Evolutionary conservation across 2,888 invertebrate genomes (phyloP), one percentile per base, ranked within the genome.

Genomic region (Sarcophaga subvicina): DNA sequence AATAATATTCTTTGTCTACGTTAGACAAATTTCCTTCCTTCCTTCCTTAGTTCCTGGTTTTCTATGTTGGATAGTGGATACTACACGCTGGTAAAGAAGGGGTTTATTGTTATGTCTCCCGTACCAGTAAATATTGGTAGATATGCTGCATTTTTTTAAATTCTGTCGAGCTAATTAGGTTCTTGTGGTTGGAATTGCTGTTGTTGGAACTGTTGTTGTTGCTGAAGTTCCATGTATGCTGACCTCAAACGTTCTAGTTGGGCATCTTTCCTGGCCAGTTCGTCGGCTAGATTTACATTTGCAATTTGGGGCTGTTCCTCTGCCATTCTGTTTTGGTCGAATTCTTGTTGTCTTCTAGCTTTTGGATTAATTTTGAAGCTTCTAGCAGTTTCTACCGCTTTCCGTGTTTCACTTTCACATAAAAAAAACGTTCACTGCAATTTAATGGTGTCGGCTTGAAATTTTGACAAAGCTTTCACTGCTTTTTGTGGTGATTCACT

Each of bases 31-130:
- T 72, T 60, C n/a, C n/a, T n/a, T n/a, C n/a, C 71, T 73, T 22
- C 62, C 82, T 22, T 22, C 22, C 22, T 22, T 22, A 22, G 22
- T 22, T 22, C 22, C 12, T 76, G 75, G 14, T 85, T 77, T 17
- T 77, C 76, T 22, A 14, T 22, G 22, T 22, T 22, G 22, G 27
- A 80, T 84, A 83, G 60, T 83, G 80, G 25, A 80, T 27, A 20
- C 20, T 80, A 1, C 22, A 22, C 22, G 22, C 22, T 22, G 22
- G 22, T 22, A 22, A 25, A 22, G 12, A 37, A 67, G n/a, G 17
- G 4, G 45, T 67, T 67, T 14, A 67, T 45, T 37, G 67, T 67
- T 37, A 67, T 67, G 67, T 37, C 67, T 47, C 69, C 64, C 17
- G 22, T 27, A 12, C 27, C 64, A 27, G 64, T 64, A 27, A 64